phyloP scores from a whole-genome alignment of 2,113 vertebrate species.

The Microtus pennsylvanicus region DNA sequence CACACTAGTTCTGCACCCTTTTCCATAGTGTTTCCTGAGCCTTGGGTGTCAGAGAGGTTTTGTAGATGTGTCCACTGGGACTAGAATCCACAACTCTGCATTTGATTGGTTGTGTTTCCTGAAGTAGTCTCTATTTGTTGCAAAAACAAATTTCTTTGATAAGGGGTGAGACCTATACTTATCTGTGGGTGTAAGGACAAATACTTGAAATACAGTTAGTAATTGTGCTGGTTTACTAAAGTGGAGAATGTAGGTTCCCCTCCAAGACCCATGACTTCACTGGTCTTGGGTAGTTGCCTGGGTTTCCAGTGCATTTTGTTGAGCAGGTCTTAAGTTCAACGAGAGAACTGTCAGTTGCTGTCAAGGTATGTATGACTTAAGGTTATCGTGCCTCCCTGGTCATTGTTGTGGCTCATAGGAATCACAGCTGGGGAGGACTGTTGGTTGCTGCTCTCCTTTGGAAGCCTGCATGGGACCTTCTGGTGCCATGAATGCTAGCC shows the following conservation, averaged over 20 bases:
- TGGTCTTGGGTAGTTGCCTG: background rate
- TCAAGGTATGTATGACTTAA: background rate
- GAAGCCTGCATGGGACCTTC: background rate
- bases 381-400: background rate
- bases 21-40: background rate
- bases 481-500: background rate
- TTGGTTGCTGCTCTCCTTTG: background rate
- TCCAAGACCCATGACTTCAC: background rate
- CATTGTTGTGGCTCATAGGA: background rate
- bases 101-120: background rate
- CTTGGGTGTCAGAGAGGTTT: background rate
- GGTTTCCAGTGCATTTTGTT: background rate
- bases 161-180: background rate
- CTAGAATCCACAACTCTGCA: background rate
- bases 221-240: background rate
- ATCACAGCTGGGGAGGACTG: background rate
- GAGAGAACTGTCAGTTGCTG: background rate
- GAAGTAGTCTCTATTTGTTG: no score
- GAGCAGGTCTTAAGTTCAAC: background rate
- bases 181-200: background rate
- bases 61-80: background rate
- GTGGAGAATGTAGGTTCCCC: background rate
- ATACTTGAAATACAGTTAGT: background rate
- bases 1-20: background rate
- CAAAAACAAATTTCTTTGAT: background rate